Base-by-base conservation (phyloP, 2,797 vertebrate species). In the Notoglanidium macrostoma region DNA sequence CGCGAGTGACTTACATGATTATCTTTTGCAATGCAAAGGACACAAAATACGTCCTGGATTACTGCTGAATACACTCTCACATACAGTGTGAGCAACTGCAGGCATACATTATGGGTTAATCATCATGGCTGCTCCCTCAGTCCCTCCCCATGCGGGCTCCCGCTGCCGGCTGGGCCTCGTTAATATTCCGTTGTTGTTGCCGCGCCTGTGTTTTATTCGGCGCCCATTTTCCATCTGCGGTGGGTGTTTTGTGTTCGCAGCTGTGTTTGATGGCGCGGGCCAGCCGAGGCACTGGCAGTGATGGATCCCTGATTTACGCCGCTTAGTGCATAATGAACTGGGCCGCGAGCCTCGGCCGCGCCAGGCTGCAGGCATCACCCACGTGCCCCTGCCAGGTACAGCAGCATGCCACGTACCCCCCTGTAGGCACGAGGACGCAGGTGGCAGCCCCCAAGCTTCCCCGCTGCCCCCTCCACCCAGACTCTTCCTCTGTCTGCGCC, bases 191-290 rank as follows among this genome's bases (percentile, higher is more conserved):
- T 93, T 94, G 94, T 95, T 94, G 95, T 95, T 89, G 76, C 93
- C 90, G 93, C 91, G 90, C 94, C 93, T 94, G 92, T 94, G 93
- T 93, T 94, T 94, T 95, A 95, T 94, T 95, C 93, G 26, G 94
- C 95, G 95, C 94, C 96, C 95, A 93, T 96, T 96, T 96, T 95
- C 96, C 95, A 94, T 96, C 93, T 95, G 94, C 93, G 94, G 93
- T 88, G 91, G 92, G 92, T 95, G 94, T 96, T 96, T 96, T 96
- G 96, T 95, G 95, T 96, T 95, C 88, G 95, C 97, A 97, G 97
- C 97, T 97, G 97, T 96, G 93, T 96, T 97, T 96, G 96, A 96
- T 96, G 94, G 96, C 90, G 94, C 94, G 91, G 93, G 93, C 93
- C 94, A 93, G 93, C 94, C 92, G 91, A 88, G 94, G 94, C 92